These are phyloP conservation scores for Drosophila suboccidentalis DNA, from an alignment of 2,888 invertebrate species.

Conservation along the genomic window DNA sequence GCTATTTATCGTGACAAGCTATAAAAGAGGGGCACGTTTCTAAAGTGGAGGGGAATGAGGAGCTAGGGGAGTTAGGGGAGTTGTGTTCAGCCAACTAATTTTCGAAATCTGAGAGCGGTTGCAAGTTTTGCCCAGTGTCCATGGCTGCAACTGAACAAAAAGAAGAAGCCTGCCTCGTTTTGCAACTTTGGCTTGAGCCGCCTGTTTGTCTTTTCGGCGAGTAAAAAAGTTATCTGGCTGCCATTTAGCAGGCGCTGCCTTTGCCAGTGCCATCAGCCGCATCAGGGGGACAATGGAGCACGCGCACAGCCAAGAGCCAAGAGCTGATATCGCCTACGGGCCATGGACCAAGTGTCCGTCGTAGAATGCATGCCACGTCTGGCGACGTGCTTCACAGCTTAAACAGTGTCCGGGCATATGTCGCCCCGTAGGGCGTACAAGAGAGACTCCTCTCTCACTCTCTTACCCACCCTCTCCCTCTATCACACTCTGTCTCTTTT, in stretches of 20 bases:
- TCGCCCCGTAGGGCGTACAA: constrained; percentile 18
- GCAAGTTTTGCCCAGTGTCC: constrained; percentile 6
- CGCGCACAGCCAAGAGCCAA: constrained; percentile 28
- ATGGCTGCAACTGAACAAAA: not conserved
- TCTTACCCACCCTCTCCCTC: not conserved
- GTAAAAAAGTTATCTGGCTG: constrained; percentile 16
- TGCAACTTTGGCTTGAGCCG: constrained; percentile 28
- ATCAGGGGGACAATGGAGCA: constrained; percentile 47
- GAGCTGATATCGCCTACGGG: constrained; percentile 31
- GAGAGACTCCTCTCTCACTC: not conserved
- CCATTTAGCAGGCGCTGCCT: constrained; percentile 28
- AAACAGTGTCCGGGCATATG: constrained; percentile 56
- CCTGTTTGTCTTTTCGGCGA: constrained; percentile 40
- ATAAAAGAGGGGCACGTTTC: not conserved
- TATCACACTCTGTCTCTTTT: not conserved
- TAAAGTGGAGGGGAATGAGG: not conserved
- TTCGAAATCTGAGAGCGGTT: constrained; percentile 18
- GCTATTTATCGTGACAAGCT: constrained; percentile 23
- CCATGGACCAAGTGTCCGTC: constrained; percentile 6
- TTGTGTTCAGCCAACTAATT: constrained; percentile 5
- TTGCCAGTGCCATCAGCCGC: constrained; percentile 5
- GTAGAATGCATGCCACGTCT: constrained; percentile 68
- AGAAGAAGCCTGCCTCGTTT: constrained; percentile 25
- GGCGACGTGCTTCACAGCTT: constrained; percentile 74
- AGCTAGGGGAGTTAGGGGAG: not conserved